A percentile compares a stretch with the other conserved stretches of the same genome.
Evolutionary conservation across 2,888 invertebrate genomes (phyloP).

Genomic region (Abrostola tripartita): DNA sequence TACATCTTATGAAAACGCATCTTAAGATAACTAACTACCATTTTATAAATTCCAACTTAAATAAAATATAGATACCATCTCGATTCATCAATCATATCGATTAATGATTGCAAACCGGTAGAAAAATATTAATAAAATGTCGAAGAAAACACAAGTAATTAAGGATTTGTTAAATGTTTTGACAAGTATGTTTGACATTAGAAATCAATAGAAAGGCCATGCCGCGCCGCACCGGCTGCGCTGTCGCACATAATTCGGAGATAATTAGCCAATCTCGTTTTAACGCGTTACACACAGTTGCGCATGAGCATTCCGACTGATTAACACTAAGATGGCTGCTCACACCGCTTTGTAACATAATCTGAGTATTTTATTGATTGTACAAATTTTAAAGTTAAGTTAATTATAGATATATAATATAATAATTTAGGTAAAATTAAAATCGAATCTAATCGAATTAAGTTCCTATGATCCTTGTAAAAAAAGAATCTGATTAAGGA

Average conservation of each 20-base stretch:
- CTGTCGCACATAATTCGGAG: slow-evolving; percentile 62
- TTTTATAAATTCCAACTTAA: no score
- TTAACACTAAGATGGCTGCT: slow-evolving; percentile 51
- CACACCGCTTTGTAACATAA: slow-evolving; percentile 34
- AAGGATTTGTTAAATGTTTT: slow-evolving; percentile 19
- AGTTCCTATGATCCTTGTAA: no score
- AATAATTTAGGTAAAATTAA: no score
- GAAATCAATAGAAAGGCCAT: slow-evolving; percentile 64
- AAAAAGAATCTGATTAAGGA: no score
- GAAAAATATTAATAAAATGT: neutral
- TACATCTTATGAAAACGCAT: no score
- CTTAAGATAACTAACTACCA: no score
- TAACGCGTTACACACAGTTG: slow-evolving; percentile 59
- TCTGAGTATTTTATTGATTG: neutral
- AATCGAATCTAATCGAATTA: no score
- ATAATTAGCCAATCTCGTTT: slow-evolving; percentile 70
- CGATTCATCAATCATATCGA: no score
- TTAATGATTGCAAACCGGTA: neutral
- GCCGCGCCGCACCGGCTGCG: slow-evolving; percentile 23
- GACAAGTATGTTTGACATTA: slow-evolving; percentile 46
- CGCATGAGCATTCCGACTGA: slow-evolving; percentile 55
- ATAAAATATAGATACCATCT: no score
- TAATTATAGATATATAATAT: no score
- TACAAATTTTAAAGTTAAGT: neutral
- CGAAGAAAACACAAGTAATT: slow-evolving; percentile 6